A percentile compares a stretch with the other conserved stretches of the same genome.
phyloP scores from a whole-genome alignment of 2,797 vertebrate species.

The Eulemur albifrons region DNA sequence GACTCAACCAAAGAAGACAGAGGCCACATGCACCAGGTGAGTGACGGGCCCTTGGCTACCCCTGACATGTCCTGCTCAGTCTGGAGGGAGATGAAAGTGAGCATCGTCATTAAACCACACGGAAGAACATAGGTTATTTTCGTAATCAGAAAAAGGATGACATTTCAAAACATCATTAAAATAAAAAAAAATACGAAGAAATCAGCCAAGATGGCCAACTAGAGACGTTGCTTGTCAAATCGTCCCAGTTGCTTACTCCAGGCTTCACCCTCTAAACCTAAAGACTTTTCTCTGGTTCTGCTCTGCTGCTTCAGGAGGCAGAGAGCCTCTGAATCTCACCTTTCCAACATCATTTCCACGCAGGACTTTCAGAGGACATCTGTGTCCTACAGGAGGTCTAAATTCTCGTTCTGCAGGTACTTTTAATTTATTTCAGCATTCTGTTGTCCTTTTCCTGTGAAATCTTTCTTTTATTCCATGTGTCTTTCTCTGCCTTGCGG shows the following conservation, averaged over 20 bases:
- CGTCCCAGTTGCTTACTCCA: neutral
- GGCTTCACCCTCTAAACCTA: neutral
- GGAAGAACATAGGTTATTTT: neutral
- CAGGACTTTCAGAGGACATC: constrained; percentile 40
- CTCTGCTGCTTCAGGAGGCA: neutral
- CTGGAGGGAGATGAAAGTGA: neutral
- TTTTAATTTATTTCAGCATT: constrained; percentile 78
- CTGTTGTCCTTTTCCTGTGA: constrained; percentile 73
- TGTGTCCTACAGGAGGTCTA: constrained; percentile 30
- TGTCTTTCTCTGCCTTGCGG: constrained; percentile 67
- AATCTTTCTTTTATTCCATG: constrained; percentile 74
- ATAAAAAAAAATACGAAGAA: neutral
- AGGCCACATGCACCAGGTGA: fast-evolving
- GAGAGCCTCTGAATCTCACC: neutral
- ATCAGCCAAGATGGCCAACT: no score
- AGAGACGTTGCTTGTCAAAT: no score
- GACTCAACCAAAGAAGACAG: neutral
- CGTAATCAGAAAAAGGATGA: neutral
- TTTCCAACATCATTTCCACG: constrained; percentile 38
- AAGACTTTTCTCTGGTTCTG: neutral
- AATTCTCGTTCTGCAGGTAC: constrained; percentile 5
- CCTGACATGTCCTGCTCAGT: neutral
- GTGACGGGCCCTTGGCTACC: no score
- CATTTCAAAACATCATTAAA: neutral
- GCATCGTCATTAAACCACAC: neutral